Evolutionary conservation across 2,113 vertebrate genomes (phyloP).

Genomic region (Cochlearius cochlearius): DNA sequence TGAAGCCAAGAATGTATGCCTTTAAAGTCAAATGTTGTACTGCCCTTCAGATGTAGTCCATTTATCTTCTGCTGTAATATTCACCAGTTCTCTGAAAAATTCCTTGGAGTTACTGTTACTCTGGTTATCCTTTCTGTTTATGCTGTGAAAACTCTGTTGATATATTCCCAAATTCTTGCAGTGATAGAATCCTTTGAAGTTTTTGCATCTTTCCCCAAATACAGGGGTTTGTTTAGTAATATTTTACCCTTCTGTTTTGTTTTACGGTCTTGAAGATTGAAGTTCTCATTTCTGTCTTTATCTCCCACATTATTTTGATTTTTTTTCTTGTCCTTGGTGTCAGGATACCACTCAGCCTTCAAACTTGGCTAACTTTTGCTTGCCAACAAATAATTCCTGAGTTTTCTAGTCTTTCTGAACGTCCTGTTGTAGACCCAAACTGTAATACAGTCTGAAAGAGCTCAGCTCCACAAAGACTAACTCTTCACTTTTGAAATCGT

Average conservation of each 20-base stretch:
- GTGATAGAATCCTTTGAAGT: constrained; percentile 8
- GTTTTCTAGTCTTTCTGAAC: background rate
- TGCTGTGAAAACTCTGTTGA: constrained; percentile 42
- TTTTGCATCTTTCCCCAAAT: background rate
- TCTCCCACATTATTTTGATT: background rate
- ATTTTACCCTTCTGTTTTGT: constrained; percentile 31
- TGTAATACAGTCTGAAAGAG: background rate
- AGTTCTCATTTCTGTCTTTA: background rate
- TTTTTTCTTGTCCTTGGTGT: background rate
- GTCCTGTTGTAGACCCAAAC: background rate
- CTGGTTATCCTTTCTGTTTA: constrained; percentile 34
- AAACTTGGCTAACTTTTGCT: background rate
- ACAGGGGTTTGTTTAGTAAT: background rate
- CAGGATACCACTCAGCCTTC: background rate
- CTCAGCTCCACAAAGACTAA: background rate
- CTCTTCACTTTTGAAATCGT: background rate
- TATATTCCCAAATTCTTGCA: constrained; percentile 8
- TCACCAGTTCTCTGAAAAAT: background rate
- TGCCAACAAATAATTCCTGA: background rate
- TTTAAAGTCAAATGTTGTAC: background rate
- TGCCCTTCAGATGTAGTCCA: background rate
- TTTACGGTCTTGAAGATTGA: background rate
- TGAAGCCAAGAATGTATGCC: background rate
- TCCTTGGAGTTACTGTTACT: constrained; percentile 9
- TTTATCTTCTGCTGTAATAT: background rate